phyloP scores from a whole-genome alignment of 35 echinoderm and acorn worm genomes.

The Ophiothrix spiculata region DNA sequence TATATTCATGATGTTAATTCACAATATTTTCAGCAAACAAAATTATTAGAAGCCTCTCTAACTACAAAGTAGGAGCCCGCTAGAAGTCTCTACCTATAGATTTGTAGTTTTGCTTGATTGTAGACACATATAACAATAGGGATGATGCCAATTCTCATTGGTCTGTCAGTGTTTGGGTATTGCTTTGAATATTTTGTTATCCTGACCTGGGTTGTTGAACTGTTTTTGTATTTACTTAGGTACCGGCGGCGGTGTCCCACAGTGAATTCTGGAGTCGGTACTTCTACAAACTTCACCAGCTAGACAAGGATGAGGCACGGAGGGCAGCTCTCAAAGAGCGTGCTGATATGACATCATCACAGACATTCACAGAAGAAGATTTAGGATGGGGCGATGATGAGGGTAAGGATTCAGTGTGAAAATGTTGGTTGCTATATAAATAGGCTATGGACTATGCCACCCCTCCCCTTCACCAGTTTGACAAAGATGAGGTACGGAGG shows the following conservation, averaged over 20 bases:
- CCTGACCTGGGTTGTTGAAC: neutral
- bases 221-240: slow-evolving; percentile 32
- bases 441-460: neutral
- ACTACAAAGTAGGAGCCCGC: neutral
- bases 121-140: neutral
- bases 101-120: neutral
- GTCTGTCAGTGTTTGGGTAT: neutral
- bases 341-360: slow-evolving; percentile 94
- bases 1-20: too few species aligned
- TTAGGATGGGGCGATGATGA: slow-evolving; percentile 98
- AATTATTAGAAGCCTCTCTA: neutral
- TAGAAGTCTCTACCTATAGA: neutral
- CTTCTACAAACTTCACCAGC: slow-evolving; percentile 85
- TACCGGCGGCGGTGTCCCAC: slow-evolving; percentile 89
- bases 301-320: slow-evolving; percentile 85
- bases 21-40: too few species aligned
- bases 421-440: neutral
- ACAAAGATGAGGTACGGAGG: slow-evolving; percentile 84
- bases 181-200: neutral
- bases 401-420: slow-evolving; percentile 33
- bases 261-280: slow-evolving; percentile 95
- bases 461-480: slow-evolving; percentile 53
- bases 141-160: neutral
- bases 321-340: slow-evolving; percentile 78
- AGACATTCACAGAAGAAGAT: slow-evolving; percentile 77